A percentile compares a stretch with the other conserved stretches of the same genome.
Conservation (phyloP, 2,113 vertebrate species). For the Columba janthina region DNA sequence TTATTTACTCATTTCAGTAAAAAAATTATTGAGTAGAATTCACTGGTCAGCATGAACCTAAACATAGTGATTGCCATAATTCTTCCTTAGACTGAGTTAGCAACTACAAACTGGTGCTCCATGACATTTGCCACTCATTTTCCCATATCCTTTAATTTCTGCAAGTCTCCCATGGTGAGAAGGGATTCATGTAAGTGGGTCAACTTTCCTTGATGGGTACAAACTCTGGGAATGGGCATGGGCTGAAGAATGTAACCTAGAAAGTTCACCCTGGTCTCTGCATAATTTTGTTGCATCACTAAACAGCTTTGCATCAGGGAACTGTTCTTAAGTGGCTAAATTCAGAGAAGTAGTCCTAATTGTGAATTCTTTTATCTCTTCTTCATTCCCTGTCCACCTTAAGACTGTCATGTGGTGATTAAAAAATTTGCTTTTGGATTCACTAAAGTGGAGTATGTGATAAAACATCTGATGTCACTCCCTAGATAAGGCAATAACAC, state of each 20-base stretch:
- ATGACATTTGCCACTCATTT: neutral
- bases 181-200: neutral
- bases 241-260: neutral
- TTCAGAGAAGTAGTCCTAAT: neutral
- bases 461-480: neutral
- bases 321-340: neutral
- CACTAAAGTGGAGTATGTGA: neutral
- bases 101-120: neutral
- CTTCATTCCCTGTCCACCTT: neutral
- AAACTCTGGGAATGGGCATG: neutral
- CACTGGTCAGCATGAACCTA: neutral
- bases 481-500: neutral
- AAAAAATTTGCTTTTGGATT: neutral
- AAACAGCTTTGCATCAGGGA: neutral
- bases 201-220: neutral
- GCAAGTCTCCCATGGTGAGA: neutral
- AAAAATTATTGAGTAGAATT: neutral
- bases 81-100: neutral
- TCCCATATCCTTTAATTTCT: neutral
- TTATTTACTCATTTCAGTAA: neutral
- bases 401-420: neutral
- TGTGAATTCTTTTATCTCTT: neutral
- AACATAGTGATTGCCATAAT: neutral
- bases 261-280: neutral
- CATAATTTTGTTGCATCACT: neutral